Conservation (phyloP, 2,888 invertebrate genomes). For the Leptinotarsa juncta region DNA sequence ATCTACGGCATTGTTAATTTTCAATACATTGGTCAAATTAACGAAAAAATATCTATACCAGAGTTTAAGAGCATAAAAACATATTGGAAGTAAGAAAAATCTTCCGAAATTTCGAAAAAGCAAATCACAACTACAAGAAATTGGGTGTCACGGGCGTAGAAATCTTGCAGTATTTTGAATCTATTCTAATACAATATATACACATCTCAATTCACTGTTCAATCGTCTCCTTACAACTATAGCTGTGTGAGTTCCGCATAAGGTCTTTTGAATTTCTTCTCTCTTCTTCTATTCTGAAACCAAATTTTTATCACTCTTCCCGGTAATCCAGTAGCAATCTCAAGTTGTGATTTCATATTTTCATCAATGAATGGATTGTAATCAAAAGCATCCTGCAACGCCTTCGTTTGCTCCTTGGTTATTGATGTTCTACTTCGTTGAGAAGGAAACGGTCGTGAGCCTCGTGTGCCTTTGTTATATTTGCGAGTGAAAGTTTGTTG, state of each 20-base stretch:
- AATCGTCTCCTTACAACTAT: background rate
- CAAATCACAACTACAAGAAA: background rate
- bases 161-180: background rate
- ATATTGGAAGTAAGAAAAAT: too few species aligned
- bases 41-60: too few species aligned
- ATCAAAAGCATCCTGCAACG: conserved; percentile 40
- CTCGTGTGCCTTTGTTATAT: conserved; percentile 9
- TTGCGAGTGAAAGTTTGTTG: background rate
- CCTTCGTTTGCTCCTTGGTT: conserved; percentile 39
- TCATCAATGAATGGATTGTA: conserved; percentile 40
- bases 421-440: conserved; percentile 39
- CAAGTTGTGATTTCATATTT: conserved; percentile 34
- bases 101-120: too few species aligned
- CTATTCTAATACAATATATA: background rate
- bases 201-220: background rate
- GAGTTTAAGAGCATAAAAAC: too few species aligned
- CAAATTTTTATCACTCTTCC: conserved; percentile 42
- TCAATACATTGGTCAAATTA: too few species aligned
- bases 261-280: conserved; percentile 34
- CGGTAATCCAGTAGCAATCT: conserved; percentile 37
- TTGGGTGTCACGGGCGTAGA: too few species aligned
- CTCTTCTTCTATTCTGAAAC: conserved; percentile 44
- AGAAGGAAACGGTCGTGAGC: conserved; percentile 21
- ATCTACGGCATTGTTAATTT: too few species aligned
- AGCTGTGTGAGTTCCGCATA: background rate